Percentiles rank a stretch among this genome's conserved stretches.
Conservation (phyloP, 2,797 vertebrate species). For the Dermochelys coriacea region DNA sequence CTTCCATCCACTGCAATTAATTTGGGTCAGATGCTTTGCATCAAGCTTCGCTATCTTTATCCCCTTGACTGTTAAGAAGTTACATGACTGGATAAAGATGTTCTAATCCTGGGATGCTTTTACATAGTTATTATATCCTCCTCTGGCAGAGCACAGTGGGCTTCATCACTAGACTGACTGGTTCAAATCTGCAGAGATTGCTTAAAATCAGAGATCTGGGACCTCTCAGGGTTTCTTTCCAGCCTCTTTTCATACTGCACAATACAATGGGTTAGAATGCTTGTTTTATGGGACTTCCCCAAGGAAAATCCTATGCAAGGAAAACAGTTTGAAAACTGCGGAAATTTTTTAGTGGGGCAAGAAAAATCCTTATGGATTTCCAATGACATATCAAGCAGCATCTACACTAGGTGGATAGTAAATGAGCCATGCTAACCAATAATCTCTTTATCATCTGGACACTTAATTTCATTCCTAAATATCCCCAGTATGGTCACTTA, state of each 20-base stretch:
- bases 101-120: not conserved
- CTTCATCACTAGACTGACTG: conserved; percentile 22
- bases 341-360: not conserved
- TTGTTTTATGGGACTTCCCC: not conserved
- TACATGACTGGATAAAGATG: not conserved
- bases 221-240: not conserved
- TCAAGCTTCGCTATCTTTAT: conserved; percentile 32
- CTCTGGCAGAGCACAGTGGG: rapidly evolving
- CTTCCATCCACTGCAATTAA: conserved; percentile 37
- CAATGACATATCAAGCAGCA: not conserved
- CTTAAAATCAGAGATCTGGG: conserved; percentile 7
- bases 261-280: not conserved
- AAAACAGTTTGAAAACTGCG: not conserved
- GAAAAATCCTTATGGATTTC: not conserved
- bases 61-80: not conserved
- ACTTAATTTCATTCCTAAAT: conserved; percentile 60
- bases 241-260: not conserved
- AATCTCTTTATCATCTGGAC: conserved; percentile 47
- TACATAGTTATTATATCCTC: not conserved
- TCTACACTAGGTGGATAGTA: conserved; percentile 18
- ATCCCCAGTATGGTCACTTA: conserved; percentile 42
- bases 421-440: conserved; percentile 59
- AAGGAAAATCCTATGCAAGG: not conserved
- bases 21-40: conserved; percentile 30
- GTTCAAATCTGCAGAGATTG: conserved; percentile 14